Evolutionary conservation across 2,113 vertebrate genomes (phyloP), one percentile per base, ranked within the genome.

Genomic region (Cottus gobio): DNA sequence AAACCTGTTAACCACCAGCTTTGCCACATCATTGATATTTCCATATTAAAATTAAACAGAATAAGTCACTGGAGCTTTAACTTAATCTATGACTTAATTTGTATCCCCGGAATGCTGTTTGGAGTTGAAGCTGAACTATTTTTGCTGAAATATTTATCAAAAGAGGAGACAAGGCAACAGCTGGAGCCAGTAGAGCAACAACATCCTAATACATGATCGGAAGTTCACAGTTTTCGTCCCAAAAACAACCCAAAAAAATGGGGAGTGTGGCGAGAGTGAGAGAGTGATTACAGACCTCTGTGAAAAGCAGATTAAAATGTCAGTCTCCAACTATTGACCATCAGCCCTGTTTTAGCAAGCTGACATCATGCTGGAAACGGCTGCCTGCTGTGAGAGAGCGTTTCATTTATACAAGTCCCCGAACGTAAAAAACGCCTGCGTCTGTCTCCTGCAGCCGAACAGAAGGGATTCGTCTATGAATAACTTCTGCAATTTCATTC

Each of bases 251-350:
- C 9, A 71, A 3, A 31, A 5, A 34, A 52, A 54, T 15, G 18
- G 34, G 71, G 69, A 68, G 20, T 62, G 42, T 12, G 42, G 42
- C 77, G 77, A 37, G 58, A 72, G 34, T 34, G 34, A 34, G 34
- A 34, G 34, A 34, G 68, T 75, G 79, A 89, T 86, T 82, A 87
- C 31, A 68, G 76, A 62, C 57, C 46, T 62, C 79, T 79, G 64
- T 76, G 52, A 64, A 86, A 86, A 87, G 75, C 75, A 84, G 85
- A 89, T 89, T 87, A 83, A 84, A 86, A 52, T 37, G 63, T 77
- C 54, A 54, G 28, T 61, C 71, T 79, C 44, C 70, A 87, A 83
- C 54, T 75, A 80, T 61, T 79, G 79, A 88, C 68, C 46, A 77
- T 69, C 8, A 26, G 80, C 18, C 61, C 44, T 50, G 70, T 82